Evolutionary conservation across 2,797 vertebrate genomes (phyloP).

Genomic region (Sciurus vulgaris): DNA sequence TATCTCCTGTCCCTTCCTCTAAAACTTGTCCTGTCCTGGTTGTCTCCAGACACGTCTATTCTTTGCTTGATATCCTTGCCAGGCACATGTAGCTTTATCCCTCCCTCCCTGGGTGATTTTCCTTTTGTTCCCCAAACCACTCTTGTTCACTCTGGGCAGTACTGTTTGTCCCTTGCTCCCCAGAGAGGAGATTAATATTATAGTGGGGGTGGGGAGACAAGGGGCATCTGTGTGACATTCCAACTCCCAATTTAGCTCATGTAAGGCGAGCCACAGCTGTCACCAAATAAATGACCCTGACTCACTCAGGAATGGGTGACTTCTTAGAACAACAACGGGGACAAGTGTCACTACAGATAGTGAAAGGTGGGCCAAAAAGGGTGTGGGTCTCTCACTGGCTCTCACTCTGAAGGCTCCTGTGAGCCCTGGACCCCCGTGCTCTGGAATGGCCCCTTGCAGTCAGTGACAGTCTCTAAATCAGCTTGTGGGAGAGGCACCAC

Average conservation of each 20-base stretch:
- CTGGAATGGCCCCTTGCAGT: neutral
- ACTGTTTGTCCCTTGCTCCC: constrained; percentile 60
- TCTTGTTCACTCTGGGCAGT: constrained; percentile 44
- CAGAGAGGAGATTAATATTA: constrained; percentile 73
- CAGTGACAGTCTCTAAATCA: neutral
- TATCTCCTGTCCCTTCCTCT: constrained; percentile 25
- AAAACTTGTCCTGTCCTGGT: neutral
- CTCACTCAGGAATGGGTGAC: constrained; percentile 65
- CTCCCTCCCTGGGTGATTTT: constrained; percentile 14
- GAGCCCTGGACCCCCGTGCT: neutral
- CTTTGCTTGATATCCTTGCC: neutral
- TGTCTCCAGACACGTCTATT: neutral
- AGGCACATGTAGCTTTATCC: neutral
- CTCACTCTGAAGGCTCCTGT: neutral
- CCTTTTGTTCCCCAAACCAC: constrained; percentile 34
- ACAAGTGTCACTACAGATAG: neutral
- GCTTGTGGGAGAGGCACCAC: neutral
- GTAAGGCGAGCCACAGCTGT: constrained; percentile 87
- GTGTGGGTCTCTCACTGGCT: neutral
- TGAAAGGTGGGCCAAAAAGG: neutral
- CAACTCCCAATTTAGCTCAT: constrained; percentile 86
- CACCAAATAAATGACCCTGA: constrained; percentile 77
- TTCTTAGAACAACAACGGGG: constrained; percentile 1
- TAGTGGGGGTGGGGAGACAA: constrained; percentile 73
- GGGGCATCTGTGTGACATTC: constrained; percentile 84